Conservation (phyloP, 2,113 vertebrate species). For the Phocoena sinus region DNA sequence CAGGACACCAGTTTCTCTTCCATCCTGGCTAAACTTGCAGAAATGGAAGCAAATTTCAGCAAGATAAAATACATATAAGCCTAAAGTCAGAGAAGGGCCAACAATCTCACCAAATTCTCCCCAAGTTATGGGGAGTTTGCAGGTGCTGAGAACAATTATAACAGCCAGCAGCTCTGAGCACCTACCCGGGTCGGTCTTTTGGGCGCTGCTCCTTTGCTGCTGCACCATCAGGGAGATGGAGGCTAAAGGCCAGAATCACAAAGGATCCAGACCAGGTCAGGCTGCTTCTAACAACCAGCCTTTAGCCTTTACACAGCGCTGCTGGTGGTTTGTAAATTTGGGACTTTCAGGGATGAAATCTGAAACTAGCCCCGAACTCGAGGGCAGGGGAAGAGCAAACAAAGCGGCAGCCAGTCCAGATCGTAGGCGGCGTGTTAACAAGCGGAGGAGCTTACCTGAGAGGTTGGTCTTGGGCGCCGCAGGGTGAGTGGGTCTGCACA, state of each 20-base stretch:
- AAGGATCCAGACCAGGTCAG: neutral
- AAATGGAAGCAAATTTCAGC: neutral
- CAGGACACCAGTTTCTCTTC: neutral
- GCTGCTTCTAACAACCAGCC: neutral
- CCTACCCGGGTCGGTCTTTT: too few species aligned
- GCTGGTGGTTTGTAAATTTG: neutral
- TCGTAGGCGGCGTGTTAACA: neutral
- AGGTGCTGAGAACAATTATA: neutral
- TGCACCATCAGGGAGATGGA: neutral
- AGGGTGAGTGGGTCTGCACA: neutral
- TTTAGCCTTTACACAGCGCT: neutral
- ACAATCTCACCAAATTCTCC: neutral
- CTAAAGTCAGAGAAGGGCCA: neutral
- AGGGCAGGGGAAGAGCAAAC: neutral
- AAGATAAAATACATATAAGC: neutral
- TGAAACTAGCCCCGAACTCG: rapidly evolving
- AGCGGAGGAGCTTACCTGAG: neutral
- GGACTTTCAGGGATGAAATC: neutral
- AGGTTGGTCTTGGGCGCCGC: neutral
- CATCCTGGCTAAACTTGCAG: rapidly evolving
- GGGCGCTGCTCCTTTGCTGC: neutral
- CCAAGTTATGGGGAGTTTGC: neutral
- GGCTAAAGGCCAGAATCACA: neutral
- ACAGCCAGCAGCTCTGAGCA: neutral
- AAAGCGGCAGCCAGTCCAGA: neutral